Percentiles rank a stretch among this genome's conserved stretches.
Conservation (phyloP, 2,888 invertebrate species). For the Pecten maximus region DNA sequence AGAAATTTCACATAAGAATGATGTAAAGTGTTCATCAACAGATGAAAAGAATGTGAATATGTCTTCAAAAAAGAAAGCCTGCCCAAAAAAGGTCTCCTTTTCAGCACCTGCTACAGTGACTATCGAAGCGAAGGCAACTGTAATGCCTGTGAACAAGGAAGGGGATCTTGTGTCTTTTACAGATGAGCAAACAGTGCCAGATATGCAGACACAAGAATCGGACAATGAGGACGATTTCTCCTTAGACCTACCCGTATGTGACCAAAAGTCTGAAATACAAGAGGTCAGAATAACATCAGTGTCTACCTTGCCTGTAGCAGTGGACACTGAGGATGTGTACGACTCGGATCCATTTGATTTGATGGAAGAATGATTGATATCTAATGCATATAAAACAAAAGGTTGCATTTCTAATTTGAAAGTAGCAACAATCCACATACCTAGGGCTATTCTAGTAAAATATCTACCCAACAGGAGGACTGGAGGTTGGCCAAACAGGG, state of each 20-base stretch:
- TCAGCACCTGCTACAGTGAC: conserved; percentile 6
- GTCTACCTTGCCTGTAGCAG: not conserved
- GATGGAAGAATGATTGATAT: conserved; percentile 60
- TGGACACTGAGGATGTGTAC: conserved; percentile 50
- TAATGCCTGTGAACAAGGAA: conserved; percentile 12
- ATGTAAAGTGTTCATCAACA: not conserved
- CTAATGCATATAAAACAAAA: not conserved
- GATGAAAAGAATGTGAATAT: conserved; percentile 28
- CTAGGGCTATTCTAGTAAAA: no score
- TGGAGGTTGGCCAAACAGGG: no score
- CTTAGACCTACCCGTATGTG: not conserved
- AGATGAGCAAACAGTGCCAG: conserved; percentile 46
- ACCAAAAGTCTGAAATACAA: not conserved
- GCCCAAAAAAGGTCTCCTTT: conserved; percentile 16
- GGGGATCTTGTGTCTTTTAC: not conserved
- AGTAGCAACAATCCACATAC: no score
- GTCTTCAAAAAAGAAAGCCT: conserved; percentile 14
- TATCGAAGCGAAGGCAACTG: not conserved
- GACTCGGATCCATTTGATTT: conserved; percentile 72
- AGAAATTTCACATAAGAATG: not conserved
- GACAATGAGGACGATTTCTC: not conserved
- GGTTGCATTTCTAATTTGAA: no score
- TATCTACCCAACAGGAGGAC: no score
- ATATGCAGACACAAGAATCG: not conserved
- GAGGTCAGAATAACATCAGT: not conserved